phyloP scores from a whole-genome alignment of 2,888 invertebrate genomes.

The Tipula helvola region DNA sequence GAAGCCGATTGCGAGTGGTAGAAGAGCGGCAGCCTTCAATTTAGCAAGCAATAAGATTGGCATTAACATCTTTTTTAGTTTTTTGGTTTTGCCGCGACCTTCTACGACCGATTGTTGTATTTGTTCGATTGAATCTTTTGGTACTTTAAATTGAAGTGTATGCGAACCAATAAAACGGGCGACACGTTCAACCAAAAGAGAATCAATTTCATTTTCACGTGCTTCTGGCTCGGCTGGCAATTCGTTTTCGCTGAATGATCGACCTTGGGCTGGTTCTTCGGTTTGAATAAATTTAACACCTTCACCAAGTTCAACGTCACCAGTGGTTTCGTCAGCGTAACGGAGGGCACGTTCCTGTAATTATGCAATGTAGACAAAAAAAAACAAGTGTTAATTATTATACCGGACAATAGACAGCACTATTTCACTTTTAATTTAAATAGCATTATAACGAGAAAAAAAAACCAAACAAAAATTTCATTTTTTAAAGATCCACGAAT shows the following conservation, averaged over 20 bases:
- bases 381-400: neutral
- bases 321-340: constrained; percentile 51
- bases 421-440: neutral
- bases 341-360: constrained; percentile 57
- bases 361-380: constrained; percentile 21
- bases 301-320: constrained; percentile 47
- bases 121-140: constrained; percentile 56
- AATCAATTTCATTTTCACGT: constrained; percentile 58
- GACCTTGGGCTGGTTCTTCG: constrained; percentile 40
- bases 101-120: constrained; percentile 69
- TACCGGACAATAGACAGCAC: neutral
- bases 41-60: constrained; percentile 65
- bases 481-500: neutral
- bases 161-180: constrained; percentile 65
- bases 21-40: constrained; percentile 63
- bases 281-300: constrained; percentile 45
- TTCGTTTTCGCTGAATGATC: constrained; percentile 49
- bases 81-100: constrained; percentile 71
- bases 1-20: constrained; percentile 62
- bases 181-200: constrained; percentile 59
- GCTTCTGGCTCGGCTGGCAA: constrained; percentile 61
- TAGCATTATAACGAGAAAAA: neutral
- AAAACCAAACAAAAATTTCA: neutral
- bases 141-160: constrained; percentile 68
- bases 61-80: constrained; percentile 61